Evolutionary conservation across 2,888 invertebrate species (phyloP), one percentile per base, ranked within the genome.

Genomic region (Fragum fragum): DNA sequence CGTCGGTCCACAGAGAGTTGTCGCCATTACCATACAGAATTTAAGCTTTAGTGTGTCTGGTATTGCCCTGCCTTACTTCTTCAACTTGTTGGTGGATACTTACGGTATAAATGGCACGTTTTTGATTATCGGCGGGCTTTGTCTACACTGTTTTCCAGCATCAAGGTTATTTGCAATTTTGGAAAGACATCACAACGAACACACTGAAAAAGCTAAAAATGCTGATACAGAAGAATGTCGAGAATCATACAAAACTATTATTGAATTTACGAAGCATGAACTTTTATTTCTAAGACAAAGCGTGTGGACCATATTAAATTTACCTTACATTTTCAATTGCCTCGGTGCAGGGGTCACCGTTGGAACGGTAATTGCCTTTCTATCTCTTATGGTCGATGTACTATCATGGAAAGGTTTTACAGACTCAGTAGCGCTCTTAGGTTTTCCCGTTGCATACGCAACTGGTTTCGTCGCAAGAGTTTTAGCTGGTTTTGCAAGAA

Each of bases 51-150:
- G 61, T 32, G 36, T 61, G 6, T 18, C 29, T 1, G 61, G 32
- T 32, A 29, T 29, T 28, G 32, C 29, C 11, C 11, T 32, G 32
- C 61, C 61, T 7, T 61, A 61, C 18, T n/a, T 61, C n/a, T 32
- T 32, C 16, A 32, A 29, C 16, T 61, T 18, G 14, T 32, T 61
- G n/a, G 16, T 61, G 36, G 32, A 61, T 29, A 61, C 1, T 5
- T 61, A 61, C n/a, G 61, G 61, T 5, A 7, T 61, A 16, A 61
- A 61, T n/a, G 61, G 61, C 0, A 61, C 61, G 0, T 32, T 61
- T n/a, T 29, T 61, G 1, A 28, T 61, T 3, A 29, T 61, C 0
- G 61, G 61, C 16, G 61, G 61, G 2, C 16, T 61, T 16, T 61
- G 29, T 32, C 29, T 61, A 1, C 29, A 61, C 61, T 61, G 32